Conservation (phyloP, 2,888 invertebrate species). For the Drosophila barbarae region DNA sequence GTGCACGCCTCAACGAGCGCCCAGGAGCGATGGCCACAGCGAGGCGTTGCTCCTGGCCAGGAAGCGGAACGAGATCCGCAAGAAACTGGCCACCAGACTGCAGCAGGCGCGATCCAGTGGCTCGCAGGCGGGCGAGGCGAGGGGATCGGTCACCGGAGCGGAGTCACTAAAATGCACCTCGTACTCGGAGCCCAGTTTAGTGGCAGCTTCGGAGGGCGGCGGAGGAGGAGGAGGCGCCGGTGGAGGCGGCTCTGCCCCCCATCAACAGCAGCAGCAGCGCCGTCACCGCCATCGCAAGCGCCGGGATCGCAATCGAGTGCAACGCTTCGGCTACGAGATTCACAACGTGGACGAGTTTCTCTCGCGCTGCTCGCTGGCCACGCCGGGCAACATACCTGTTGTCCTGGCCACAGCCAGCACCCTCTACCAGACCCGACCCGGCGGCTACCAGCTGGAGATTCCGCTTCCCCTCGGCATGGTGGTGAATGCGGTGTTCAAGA, state of each 20-base stretch:
- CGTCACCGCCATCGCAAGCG: conserved; percentile 79
- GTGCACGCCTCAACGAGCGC: conserved; percentile 77
- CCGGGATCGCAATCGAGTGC: conserved; percentile 76
- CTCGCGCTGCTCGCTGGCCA: conserved; percentile 88
- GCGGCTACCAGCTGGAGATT: conserved; percentile 85
- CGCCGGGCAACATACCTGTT: conserved; percentile 91
- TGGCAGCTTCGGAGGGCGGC: conserved; percentile 77
- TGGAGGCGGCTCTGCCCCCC: conserved; percentile 42
- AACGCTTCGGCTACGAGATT: conserved; percentile 88
- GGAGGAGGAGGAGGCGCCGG: conserved; percentile 22
- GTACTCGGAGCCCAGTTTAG: conserved; percentile 79
- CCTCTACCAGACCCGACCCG: conserved; percentile 86
- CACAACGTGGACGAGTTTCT: conserved; percentile 89
- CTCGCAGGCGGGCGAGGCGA: conserved; percentile 24
- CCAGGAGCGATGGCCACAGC: conserved; percentile 63
- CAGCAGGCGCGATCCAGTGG: conserved; percentile 51
- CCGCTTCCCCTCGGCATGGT: conserved; percentile 89
- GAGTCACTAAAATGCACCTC: conserved; percentile 77
- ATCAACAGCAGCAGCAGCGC: conserved; percentile 62
- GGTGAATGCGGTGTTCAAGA: conserved; percentile 92
- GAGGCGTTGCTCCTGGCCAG: conserved; percentile 73
- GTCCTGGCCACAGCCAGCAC: conserved; percentile 88
- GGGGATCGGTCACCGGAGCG: conserved; percentile 44
- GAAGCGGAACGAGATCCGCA: conserved; percentile 75
- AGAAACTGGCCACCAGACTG: conserved; percentile 64